These are phyloP conservation scores for Lasioglossum albipes DNA, from an alignment of 1,140 invertebrate genomes.

Conservation along the genomic window DNA sequence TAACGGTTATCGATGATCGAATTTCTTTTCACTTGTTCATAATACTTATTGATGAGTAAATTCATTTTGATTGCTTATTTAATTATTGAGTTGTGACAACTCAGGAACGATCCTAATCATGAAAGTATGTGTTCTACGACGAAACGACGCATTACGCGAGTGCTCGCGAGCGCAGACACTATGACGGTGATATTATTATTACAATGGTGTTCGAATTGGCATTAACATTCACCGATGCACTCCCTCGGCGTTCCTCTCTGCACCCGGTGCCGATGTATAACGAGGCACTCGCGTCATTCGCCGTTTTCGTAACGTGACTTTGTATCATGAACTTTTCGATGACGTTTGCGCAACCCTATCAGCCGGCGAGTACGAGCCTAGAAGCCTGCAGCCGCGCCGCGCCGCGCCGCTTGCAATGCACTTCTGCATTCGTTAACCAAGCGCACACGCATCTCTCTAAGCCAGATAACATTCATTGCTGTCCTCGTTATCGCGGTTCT, in stretches of 20 bases:
- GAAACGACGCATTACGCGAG: constrained; percentile 8
- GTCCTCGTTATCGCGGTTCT: constrained; percentile 20
- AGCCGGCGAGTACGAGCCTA: constrained; percentile 56
- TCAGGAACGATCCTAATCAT: too few relatives aligned
- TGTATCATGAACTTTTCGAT: constrained; percentile 81
- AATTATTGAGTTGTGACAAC: too few relatives aligned
- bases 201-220: constrained; percentile 61
- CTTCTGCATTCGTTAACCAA: constrained; percentile 30
- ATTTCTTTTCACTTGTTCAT: too few relatives aligned
- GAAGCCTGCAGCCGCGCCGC: constrained; percentile 39
- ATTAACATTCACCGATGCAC: constrained; percentile 66
- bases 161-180: constrained; percentile 11
- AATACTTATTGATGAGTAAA: too few relatives aligned
- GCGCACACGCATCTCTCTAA: constrained; percentile 13
- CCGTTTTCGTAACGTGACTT: constrained; percentile 79
- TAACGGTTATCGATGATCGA: too few relatives aligned
- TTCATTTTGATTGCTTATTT: too few relatives aligned
- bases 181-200: constrained; percentile 58
- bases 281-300: constrained; percentile 55
- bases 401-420: constrained; percentile 36
- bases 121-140: neutral
- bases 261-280: constrained; percentile 28
- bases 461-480: constrained; percentile 41
- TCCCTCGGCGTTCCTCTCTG: constrained; percentile 38
- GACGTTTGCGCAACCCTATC: constrained; percentile 76